Conservation (phyloP, 2,888 invertebrate genomes). For the Eupithecia insigniata region DNA sequence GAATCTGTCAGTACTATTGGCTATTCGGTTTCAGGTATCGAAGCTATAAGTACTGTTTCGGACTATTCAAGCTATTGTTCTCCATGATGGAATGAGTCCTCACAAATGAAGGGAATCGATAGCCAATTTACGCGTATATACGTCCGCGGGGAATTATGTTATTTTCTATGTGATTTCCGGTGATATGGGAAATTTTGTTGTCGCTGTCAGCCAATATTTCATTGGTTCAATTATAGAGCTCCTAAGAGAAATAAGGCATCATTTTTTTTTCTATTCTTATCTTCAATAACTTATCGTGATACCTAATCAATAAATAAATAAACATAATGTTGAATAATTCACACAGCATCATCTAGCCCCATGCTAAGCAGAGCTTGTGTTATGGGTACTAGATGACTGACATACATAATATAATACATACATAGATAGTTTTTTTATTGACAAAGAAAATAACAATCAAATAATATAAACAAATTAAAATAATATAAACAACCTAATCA, state of each 20-base stretch:
- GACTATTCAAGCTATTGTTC: slow-evolving; percentile 9
- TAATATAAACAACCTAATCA: too few relatives aligned
- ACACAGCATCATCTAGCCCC: too few relatives aligned
- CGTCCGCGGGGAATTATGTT: not conserved
- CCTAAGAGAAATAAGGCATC: not conserved
- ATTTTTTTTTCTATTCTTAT: not conserved
- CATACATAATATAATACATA: too few relatives aligned
- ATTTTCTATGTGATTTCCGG: not conserved
- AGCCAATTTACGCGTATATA: slow-evolving; percentile 7
- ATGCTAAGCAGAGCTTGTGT: too few relatives aligned
- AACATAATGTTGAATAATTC: too few relatives aligned
- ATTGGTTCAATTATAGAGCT: not conserved
- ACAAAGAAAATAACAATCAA: too few relatives aligned
- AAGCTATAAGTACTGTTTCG: not conserved
- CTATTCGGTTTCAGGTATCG: slow-evolving; percentile 9
- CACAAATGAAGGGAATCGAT: slow-evolving; percentile 10
- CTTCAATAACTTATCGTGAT: not conserved
- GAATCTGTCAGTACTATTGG: slow-evolving; percentile 15
- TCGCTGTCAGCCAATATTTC: not conserved
- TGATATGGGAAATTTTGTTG: not conserved
- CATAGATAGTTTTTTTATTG: too few relatives aligned
- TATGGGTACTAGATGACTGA: too few relatives aligned
- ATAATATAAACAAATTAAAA: too few relatives aligned
- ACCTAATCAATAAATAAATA: too few relatives aligned
- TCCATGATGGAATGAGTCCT: not conserved